Base-by-base conservation (phyloP, 2,113 vertebrate genomes). In the Calidris pugnax region DNA sequence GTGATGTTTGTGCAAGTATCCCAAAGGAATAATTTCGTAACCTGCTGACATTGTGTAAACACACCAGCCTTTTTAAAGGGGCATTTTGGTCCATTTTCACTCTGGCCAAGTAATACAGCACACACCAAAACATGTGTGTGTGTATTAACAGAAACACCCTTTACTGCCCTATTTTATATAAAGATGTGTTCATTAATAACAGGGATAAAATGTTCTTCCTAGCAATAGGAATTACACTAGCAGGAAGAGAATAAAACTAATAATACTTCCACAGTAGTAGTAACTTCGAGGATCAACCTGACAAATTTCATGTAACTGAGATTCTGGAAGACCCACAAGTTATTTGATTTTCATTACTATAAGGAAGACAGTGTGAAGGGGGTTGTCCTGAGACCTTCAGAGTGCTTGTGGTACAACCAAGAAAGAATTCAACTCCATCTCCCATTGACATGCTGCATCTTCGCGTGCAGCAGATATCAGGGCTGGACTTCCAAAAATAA, bases 381-480 rank as follows among this genome's bases (percentile, higher is more conserved):
- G 22, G 6, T 1, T 59, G 45, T 47, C 86, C 47, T 2, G 7
- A 87, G 66, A n/a, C 72, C 37, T 91, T 50, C 56, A 10, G 17
- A 22, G 45, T 7, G 21, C 24, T 62, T 48, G 21, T 27, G 47
- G 10, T 37, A 48, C 0, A 1, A 17, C 60, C 15, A 41, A 35
- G 41, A 26, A 45, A 30, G 45, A 60, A 67, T 28, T 59, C 22
- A 53, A 1, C 35, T 56, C 68, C 67, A 37, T 3, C 35, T 87
- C 33, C 83, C 47, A 21, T 5, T 6, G 47, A 86, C 9, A 14
- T 1, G 3, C 32, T 0, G 26, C 28, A 32, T 0, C 30, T 74
- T 12, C 1, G 8, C 17, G 2, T 3, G 35, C 23, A 43, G 10
- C 45, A 51, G 33, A 0, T 6, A 39, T 1, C 5, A 11, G 30